phyloP scores from a whole-genome alignment of 2,797 vertebrate genomes.

The Sparus aurata region DNA sequence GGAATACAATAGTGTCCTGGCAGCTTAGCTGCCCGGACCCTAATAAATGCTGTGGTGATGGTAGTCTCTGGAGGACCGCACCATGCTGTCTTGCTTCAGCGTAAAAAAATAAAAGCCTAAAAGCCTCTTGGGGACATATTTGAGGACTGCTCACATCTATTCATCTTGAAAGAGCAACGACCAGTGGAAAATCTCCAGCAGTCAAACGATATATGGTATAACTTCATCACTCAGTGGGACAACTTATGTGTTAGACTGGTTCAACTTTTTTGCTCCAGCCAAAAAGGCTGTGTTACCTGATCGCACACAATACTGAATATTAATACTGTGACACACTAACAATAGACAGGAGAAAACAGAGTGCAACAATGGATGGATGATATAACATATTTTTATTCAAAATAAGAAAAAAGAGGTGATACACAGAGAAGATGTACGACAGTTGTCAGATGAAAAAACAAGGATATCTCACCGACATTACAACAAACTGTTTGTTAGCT shows the following conservation, averaged over 20 bases:
- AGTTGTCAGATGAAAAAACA: not conserved
- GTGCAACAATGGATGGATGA: not conserved
- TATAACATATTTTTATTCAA: conserved; percentile 54
- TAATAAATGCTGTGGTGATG: too few relatives aligned
- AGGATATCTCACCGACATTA: not conserved
- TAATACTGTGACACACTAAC: not conserved
- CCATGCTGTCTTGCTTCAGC: too few relatives aligned
- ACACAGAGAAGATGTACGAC: not conserved
- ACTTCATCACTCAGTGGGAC: not conserved
- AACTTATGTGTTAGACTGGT: too few relatives aligned
- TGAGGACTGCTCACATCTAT: too few relatives aligned
- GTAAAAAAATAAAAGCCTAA: too few relatives aligned
- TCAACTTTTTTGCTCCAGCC: too few relatives aligned
- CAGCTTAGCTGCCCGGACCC: too few relatives aligned
- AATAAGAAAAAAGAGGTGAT: not conserved
- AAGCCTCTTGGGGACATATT: too few relatives aligned
- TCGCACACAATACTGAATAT: not conserved
- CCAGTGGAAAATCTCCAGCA: too few relatives aligned
- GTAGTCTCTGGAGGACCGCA: too few relatives aligned
- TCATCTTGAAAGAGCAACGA: not conserved
- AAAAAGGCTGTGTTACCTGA: too few relatives aligned
- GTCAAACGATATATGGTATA: not conserved
- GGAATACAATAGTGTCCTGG: too few relatives aligned
- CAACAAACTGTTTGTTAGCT: not conserved
- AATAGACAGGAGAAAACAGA: not conserved